These are phyloP conservation scores for Epinotia nisella DNA, from an alignment of 2,888 invertebrate genomes.

Conservation along the genomic window DNA sequence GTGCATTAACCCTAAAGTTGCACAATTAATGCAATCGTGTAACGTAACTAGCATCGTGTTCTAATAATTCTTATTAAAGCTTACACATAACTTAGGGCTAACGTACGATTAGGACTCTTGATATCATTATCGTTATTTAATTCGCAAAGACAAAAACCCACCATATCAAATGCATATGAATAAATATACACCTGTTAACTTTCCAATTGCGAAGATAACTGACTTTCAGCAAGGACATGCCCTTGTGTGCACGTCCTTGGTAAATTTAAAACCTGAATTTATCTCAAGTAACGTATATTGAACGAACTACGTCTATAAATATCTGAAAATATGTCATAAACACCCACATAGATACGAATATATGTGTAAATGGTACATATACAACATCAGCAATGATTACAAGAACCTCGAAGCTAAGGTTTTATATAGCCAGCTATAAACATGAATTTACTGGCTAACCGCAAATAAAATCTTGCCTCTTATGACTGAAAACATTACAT, in stretches of 20 bases:
- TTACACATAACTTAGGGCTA: constrained; percentile 13
- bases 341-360: constrained; percentile 10
- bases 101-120: not conserved
- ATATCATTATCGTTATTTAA: not conserved
- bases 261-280: not conserved
- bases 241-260: not conserved
- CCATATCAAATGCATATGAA: not conserved
- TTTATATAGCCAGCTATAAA: constrained; percentile 65
- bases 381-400: constrained; percentile 27
- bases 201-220: not conserved
- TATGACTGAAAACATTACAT: constrained; percentile 51
- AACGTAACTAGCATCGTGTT: not conserved
- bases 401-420: constrained; percentile 39
- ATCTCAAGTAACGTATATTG: not conserved
- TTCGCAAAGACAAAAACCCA: not conserved
- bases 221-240: not conserved
- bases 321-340: not conserved
- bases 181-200: not conserved
- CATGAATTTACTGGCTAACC: constrained; percentile 73
- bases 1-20: constrained; percentile 15
- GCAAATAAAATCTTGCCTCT: constrained; percentile 74
- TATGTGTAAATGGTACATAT: not conserved
- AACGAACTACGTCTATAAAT: not conserved
- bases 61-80: constrained; percentile 5
- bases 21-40: constrained; percentile 22